phyloP scores from a whole-genome alignment of 2,888 invertebrate species.

The Tyria jacobaeae region DNA sequence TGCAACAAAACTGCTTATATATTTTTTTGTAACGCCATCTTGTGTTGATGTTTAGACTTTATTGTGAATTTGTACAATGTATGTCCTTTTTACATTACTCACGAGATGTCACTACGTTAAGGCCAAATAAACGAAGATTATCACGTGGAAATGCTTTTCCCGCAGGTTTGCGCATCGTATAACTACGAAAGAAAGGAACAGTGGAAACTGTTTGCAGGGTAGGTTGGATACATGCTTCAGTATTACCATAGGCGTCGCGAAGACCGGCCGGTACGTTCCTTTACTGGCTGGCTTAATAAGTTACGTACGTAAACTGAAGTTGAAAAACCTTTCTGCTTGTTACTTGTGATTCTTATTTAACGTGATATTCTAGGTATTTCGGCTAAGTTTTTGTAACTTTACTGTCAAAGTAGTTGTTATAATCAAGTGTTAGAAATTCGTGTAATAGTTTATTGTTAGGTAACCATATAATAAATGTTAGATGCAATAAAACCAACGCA shows the following conservation, averaged over 20 bases:
- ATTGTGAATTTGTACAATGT: too few relatives aligned
- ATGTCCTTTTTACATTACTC: slow-evolving; percentile 30
- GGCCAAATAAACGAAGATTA: slow-evolving; percentile 46
- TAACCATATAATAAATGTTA: slow-evolving; percentile 5
- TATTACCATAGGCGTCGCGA: slow-evolving; percentile 69
- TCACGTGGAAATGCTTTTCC: slow-evolving; percentile 73
- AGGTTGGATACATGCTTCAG: slow-evolving; percentile 67
- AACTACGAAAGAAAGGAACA: slow-evolving; percentile 68
- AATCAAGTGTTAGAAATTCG: slow-evolving; percentile 36
- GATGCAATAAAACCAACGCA: background rate
- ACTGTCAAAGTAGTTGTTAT: slow-evolving; percentile 34
- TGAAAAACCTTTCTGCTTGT: slow-evolving; percentile 38
- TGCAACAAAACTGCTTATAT: background rate
- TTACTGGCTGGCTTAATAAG: slow-evolving; percentile 52
- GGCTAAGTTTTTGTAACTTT: slow-evolving; percentile 28
- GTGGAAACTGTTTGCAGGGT: slow-evolving; percentile 69
- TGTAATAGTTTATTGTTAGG: slow-evolving; percentile 28
- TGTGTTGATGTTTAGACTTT: background rate
- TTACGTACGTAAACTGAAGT: slow-evolving; percentile 65
- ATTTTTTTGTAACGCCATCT: slow-evolving; percentile 23
- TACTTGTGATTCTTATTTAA: slow-evolving; percentile 28
- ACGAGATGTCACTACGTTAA: slow-evolving; percentile 57
- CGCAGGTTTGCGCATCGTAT: slow-evolving; percentile 77
- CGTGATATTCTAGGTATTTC: slow-evolving; percentile 30
- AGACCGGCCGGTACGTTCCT: slow-evolving; percentile 52